A percentile compares a stretch with the other conserved stretches of the same genome.
phyloP scores from a whole-genome alignment of 2,888 invertebrate species.

The Chydorus sphaericus region DNA sequence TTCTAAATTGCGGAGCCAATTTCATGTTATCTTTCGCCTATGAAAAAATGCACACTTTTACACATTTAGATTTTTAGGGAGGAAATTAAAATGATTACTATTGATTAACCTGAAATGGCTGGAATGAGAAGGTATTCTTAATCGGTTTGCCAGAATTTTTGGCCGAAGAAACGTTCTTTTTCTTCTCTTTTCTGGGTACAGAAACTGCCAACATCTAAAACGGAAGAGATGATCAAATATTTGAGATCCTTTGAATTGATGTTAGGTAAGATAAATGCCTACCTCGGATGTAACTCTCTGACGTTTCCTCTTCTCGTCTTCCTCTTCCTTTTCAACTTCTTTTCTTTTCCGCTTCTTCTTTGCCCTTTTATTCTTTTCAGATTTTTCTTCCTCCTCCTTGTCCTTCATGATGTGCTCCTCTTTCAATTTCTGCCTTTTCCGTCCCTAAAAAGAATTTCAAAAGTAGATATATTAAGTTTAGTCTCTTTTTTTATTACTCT shows the following conservation, averaged over 20 bases:
- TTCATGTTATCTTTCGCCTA: conserved; percentile 73
- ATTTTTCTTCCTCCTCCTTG: neutral
- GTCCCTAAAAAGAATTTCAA: conserved; percentile 14
- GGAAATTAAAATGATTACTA: neutral
- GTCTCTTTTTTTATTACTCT: too few relatives aligned
- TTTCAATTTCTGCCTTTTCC: conserved; percentile 27
- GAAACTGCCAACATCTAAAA: conserved; percentile 69
- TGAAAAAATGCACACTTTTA: conserved; percentile 21
- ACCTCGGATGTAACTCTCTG: conserved; percentile 63
- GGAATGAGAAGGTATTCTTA: conserved; percentile 22
- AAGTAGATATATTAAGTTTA: too few relatives aligned
- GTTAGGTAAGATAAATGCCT: too few relatives aligned
- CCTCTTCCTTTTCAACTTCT: too few relatives aligned
- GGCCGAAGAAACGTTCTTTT: conserved; percentile 16
- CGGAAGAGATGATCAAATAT: too few relatives aligned
- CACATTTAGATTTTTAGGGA: neutral
- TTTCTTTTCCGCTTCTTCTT: conserved; percentile 28
- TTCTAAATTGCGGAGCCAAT: conserved; percentile 55
- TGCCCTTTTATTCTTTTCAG: conserved; percentile 13
- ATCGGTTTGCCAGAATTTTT: conserved; percentile 35
- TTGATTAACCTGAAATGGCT: conserved; percentile 10
- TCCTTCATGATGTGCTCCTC: conserved; percentile 16
- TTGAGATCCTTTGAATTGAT: too few relatives aligned
- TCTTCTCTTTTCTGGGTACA: conserved; percentile 44
- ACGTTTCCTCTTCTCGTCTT: conserved; percentile 51